A percentile compares a stretch with the other conserved stretches of the same genome.
phyloP scores from a whole-genome alignment of 2,113 vertebrate species.

The Boulengeromyrus knoepffleri region DNA sequence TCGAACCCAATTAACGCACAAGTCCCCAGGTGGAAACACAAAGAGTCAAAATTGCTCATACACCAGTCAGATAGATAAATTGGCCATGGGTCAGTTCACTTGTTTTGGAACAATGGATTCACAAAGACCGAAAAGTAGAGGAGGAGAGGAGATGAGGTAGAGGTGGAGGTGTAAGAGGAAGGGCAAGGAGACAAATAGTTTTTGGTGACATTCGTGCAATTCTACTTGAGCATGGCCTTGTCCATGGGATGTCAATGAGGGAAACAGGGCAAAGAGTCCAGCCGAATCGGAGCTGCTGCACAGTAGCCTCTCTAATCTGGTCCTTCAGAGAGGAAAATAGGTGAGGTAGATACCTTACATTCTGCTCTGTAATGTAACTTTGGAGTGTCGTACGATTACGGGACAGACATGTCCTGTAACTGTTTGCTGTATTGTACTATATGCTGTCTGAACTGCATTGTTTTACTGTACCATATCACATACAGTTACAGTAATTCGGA shows the following conservation, averaged over 20 bases:
- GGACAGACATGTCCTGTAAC: neutral
- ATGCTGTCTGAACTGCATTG: neutral
- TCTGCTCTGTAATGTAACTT: neutral
- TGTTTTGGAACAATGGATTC: neutral
- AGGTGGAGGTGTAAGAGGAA: neutral
- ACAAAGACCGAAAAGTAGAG: neutral
- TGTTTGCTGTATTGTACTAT: neutral
- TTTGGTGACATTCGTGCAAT: neutral
- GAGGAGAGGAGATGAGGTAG: neutral
- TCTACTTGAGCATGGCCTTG: slow-evolving; percentile 11
- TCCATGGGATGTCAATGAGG: slow-evolving; percentile 15
- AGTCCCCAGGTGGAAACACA: neutral
- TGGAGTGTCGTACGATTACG: neutral
- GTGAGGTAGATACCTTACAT: neutral
- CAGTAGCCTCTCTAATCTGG: neutral
- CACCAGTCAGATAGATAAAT: neutral
- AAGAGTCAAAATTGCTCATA: neutral
- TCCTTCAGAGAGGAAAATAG: neutral
- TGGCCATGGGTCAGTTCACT: neutral
- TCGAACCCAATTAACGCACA: slow-evolving; percentile 18
- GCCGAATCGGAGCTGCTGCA: neutral
- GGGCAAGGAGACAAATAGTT: neutral
- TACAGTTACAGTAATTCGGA: neutral
- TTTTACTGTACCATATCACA: neutral
- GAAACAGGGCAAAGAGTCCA: neutral